These are phyloP conservation scores for Trachythela sp. DNA, from an alignment of 64 coral and sea anemone species.

Conservation along the genomic window DNA sequence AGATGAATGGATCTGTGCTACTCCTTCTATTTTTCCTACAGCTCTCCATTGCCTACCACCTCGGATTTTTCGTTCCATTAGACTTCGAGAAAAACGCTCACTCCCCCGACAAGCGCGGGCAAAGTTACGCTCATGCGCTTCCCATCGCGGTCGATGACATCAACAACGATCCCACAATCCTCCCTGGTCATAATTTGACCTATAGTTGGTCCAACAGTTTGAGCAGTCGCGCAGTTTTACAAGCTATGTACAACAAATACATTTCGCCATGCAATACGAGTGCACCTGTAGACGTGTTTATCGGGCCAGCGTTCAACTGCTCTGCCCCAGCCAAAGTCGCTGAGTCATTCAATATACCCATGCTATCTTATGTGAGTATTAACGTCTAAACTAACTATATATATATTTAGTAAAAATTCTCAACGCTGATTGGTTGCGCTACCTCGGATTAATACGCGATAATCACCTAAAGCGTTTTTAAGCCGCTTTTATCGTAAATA, in stretches of 20 bases:
- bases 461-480: too few relatives aligned
- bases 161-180: not conserved
- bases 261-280: not conserved
- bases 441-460: too few relatives aligned
- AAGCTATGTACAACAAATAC: not conserved
- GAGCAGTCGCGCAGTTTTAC: not conserved
- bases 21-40: too few relatives aligned
- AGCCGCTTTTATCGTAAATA: too few relatives aligned
- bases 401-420: not conserved
- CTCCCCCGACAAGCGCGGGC: not conserved
- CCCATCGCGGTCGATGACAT: not conserved
- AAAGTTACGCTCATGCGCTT: not conserved
- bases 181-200: not conserved
- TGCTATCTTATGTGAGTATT: constrained; percentile 12
- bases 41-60: not conserved
- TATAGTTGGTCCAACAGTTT: not conserved
- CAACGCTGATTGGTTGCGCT: too few relatives aligned
- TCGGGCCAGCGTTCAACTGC: not conserved
- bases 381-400: not conserved
- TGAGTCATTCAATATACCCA: not conserved
- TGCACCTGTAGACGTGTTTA: not conserved
- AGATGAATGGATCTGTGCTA: too few relatives aligned
- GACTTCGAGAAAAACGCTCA: not conserved
- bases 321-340: not conserved
- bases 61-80: not conserved